Conservation (phyloP, 2,888 invertebrate species). For the Apamea sordens region DNA sequence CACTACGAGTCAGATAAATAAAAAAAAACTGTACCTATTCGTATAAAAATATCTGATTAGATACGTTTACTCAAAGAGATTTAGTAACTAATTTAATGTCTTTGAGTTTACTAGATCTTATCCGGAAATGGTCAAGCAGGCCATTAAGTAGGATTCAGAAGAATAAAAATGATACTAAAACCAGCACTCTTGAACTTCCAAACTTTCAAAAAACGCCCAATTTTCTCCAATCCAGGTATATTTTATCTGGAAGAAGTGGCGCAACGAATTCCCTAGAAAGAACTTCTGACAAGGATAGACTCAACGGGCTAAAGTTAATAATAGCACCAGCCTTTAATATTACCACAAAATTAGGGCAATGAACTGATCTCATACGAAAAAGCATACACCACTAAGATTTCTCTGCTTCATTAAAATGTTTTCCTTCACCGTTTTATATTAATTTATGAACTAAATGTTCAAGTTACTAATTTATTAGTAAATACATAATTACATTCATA, state of each 20-base stretch:
- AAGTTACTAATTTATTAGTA: not conserved
- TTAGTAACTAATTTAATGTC: no score
- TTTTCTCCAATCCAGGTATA: not conserved
- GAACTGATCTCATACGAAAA: not conserved
- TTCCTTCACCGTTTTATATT: not conserved
- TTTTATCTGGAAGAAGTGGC: not conserved
- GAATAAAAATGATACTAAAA: not conserved
- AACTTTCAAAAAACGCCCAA: not conserved
- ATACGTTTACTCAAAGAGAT: no score
- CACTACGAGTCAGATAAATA: not conserved
- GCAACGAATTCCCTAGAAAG: not conserved
- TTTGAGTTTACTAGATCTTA: no score
- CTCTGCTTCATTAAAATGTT: not conserved
- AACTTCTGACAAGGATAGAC: not conserved
- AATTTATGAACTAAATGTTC: not conserved
- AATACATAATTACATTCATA: not conserved
- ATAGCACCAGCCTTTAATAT: not conserved
- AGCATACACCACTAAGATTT: not conserved
- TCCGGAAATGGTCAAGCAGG: not conserved
- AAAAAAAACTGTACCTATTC: not conserved
- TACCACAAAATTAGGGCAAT: not conserved
- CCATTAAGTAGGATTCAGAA: not conserved
- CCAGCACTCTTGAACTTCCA: not conserved
- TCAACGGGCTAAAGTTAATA: no score
- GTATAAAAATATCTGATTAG: not conserved